Conservation (phyloP, 2,113 vertebrate species). For the Paracyprichromis sp. region DNA sequence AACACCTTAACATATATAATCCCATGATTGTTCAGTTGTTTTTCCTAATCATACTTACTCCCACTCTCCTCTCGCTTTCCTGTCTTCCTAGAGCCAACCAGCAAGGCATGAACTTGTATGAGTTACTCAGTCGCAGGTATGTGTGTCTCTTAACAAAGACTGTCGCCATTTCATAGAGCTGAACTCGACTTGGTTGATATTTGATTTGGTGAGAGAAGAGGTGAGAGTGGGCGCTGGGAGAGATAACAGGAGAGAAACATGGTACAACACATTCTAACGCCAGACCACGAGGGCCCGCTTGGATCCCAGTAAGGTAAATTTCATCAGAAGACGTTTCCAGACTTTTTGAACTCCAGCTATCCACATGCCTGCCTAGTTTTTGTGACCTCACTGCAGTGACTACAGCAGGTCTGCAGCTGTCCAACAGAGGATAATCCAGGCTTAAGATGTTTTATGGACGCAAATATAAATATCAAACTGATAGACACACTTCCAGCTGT, state of each 20-base stretch:
- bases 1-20: neutral
- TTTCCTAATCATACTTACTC: neutral
- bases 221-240: neutral
- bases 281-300: neutral
- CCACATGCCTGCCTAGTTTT: neutral
- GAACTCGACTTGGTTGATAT: constrained; percentile 27
- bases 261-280: neutral
- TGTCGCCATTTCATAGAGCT: constrained; percentile 19
- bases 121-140: neutral
- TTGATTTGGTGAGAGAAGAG: constrained; percentile 10
- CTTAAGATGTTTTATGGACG: neutral
- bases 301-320: neutral
- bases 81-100: neutral
- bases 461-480: neutral
- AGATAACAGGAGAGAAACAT: neutral
- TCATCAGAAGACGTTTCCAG: neutral
- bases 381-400: neutral
- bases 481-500: neutral
- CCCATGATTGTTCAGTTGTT: neutral
- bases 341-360: neutral
- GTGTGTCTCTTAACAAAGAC: neutral
- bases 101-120: neutral
- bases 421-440: neutral
- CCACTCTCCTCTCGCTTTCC: neutral
- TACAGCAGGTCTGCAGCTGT: neutral